Evolutionary conservation across 2,888 invertebrate genomes (phyloP).

Genomic region (Iselma pallidipennis): DNA sequence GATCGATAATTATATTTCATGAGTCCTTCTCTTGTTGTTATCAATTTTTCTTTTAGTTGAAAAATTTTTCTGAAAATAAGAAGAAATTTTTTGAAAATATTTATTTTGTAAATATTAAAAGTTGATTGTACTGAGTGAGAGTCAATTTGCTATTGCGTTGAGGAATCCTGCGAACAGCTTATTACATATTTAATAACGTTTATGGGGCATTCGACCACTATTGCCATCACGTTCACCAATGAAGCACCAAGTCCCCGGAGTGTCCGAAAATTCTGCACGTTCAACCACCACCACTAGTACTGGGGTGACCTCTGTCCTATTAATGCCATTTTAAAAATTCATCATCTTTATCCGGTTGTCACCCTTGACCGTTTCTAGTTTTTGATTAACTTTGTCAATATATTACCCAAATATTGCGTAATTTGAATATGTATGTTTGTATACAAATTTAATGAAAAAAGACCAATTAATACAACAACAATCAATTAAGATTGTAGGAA

Average conservation of each 20-base stretch:
- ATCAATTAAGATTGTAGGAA: too few species aligned
- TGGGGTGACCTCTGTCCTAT: conserved; percentile 37
- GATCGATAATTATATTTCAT: too few species aligned
- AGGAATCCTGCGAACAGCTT: not conserved
- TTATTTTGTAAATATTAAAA: too few species aligned
- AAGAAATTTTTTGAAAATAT: too few species aligned
- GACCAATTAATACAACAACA: too few species aligned
- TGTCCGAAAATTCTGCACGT: conserved; percentile 22
- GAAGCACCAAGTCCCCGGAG: conserved; percentile 18
- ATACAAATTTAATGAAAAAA: too few species aligned
- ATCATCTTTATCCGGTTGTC: conserved; percentile 43
- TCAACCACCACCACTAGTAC: conserved; percentile 3
- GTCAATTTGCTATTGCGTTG: too few species aligned
- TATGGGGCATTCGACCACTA: not conserved
- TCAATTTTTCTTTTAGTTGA: too few species aligned
- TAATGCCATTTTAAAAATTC: conserved; percentile 43
- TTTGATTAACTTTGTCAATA: conserved; percentile 24
- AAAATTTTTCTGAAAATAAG: too few species aligned
- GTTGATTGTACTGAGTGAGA: not conserved
- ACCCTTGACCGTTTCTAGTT: conserved; percentile 36
- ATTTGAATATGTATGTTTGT: too few species aligned
- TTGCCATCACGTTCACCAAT: conserved; percentile 4
- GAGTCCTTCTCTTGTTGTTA: too few species aligned
- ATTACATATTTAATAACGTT: conserved; percentile 2
- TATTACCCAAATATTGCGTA: too few species aligned